Evolutionary conservation across 2,888 invertebrate genomes (phyloP), one percentile per base, ranked within the genome.

Genomic region (Escarpia spicata): DNA sequence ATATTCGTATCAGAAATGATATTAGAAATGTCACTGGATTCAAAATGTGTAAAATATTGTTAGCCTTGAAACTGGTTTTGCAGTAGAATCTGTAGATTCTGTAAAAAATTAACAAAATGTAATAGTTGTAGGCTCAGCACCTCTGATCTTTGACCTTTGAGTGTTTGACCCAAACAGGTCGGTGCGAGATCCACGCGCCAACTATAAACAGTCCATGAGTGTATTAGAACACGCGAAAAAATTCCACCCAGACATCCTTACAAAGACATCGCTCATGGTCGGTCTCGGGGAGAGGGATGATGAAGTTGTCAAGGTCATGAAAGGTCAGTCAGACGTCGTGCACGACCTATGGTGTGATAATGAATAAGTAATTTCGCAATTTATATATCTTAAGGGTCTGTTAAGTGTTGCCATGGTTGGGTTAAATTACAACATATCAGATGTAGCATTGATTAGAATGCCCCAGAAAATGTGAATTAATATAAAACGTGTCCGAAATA

Each of bases 221-320:
- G 98, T 99, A 43, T 96, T 99, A 92, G 97, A 97, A 95, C 97
- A 98, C 93, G 99, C 98, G 0, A 99, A 99, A 96, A 97, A 97
- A 75, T 97, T 97, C 43, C 98, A 98, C 95, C 97, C 98, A 0
- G 97, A 98, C 92, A 96, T 99, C 93, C 97, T 99, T 92, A 99
- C 99, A 3, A 99, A 99, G 97, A 98, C 99, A 0, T 99, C 99
- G 0, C 98, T 99, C 95, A 99, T 99, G 99, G 97, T 99, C 92
- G 99, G 99, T 0, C 97, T 99, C 3, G 97, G 97, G n/a, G 96
- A 96, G 93, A 96, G 95, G 3, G 96, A 96, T 93, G 95, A 95
- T 8, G 95, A 96, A 94, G 94, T 99, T 10, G 97, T 98, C 95
- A 98, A 98, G 96, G 98, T 99, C 0, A 97, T 99, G 97, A 97